Conservation (phyloP, 2,113 vertebrate genomes). For the Trogon melanurus region DNA sequence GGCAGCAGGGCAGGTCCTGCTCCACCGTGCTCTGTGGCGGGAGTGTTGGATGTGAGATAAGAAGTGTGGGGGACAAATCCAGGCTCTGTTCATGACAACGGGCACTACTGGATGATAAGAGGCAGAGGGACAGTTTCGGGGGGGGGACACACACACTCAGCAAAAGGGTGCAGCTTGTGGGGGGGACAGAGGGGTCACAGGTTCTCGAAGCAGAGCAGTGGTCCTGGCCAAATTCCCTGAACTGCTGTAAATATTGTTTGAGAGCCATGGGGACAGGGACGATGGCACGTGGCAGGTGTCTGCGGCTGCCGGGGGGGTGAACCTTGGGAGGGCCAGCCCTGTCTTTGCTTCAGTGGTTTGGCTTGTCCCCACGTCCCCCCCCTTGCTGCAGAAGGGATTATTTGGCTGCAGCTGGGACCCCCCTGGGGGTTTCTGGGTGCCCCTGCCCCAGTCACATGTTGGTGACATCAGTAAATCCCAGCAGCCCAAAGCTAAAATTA, state of each 20-base stretch:
- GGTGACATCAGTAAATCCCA: background rate
- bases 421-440: background rate
- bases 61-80: background rate
- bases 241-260: constrained; percentile 34
- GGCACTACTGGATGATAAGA: background rate
- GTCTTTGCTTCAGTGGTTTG: fast-evolving
- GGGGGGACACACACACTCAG: background rate
- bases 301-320: background rate
- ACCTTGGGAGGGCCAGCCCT: background rate
- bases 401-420: background rate
- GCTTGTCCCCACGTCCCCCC: background rate
- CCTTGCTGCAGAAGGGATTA: background rate
- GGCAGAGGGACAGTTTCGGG: background rate
- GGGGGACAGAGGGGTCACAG: background rate
- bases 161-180: fast-evolving
- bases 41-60: background rate
- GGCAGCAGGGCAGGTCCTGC: background rate
- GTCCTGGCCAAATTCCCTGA: background rate
- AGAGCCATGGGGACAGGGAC: constrained; percentile 38
- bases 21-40: background rate
- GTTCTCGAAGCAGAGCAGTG: background rate
- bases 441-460: background rate
- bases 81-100: background rate
- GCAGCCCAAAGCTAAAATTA: constrained; percentile 35
- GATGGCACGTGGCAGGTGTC: constrained; percentile 49